Evolutionary conservation across 1,140 invertebrate species (phyloP).

Genomic region (Heterodera carotae): DNA sequence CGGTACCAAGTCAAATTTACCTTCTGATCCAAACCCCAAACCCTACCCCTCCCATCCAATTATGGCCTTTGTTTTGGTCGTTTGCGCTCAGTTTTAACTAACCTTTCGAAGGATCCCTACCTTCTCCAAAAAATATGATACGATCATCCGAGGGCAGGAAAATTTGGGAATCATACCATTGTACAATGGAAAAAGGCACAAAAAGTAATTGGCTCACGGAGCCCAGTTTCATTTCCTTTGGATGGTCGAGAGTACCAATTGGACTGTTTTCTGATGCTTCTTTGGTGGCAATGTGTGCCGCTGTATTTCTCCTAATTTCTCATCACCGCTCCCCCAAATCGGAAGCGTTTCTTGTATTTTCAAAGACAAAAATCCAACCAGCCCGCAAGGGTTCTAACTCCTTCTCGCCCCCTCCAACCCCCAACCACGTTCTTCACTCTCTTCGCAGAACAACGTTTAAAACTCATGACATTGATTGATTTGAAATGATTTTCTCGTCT

Average conservation of each 20-base stretch:
- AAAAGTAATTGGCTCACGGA: neutral
- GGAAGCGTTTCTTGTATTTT: neutral
- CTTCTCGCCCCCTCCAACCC: too few species aligned
- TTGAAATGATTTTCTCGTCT: too few species aligned
- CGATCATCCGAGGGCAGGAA: neutral
- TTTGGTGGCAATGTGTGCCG: neutral
- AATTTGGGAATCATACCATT: neutral
- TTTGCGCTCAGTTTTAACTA: conserved; percentile 2
- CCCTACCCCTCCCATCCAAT: conserved; percentile 11
- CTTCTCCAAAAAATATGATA: neutral
- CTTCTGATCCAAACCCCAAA: neutral
- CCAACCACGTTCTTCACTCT: too few species aligned
- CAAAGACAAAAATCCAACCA: conserved; percentile 5
- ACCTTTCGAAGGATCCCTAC: neutral
- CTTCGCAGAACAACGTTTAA: too few species aligned
- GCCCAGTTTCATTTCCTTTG: neutral
- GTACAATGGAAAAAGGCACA: neutral
- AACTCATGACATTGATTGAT: too few species aligned
- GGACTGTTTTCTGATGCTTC: conserved; percentile 2
- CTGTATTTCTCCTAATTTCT: neutral
- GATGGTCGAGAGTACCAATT: neutral
- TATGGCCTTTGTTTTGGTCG: conserved; percentile 10
- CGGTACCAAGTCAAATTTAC: conserved; percentile 12
- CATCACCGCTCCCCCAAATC: neutral
- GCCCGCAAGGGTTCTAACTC: neutral